Conservation (phyloP, 1,140 invertebrate species). For the Drosophila jambulina region DNA sequence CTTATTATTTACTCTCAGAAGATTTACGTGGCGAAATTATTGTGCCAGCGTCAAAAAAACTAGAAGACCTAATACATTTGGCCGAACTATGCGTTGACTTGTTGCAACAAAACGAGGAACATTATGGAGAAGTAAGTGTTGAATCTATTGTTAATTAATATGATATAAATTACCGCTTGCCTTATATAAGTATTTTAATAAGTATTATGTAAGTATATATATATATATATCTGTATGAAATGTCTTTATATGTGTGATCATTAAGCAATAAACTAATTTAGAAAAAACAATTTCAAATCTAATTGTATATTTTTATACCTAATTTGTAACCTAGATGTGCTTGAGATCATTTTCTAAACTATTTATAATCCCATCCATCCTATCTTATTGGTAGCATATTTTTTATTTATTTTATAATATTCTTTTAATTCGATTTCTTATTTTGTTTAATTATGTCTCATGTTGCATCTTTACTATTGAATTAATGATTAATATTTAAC, state of each 20-base stretch:
- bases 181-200: not conserved
- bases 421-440: too few species aligned
- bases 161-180: slow-evolving; percentile 14
- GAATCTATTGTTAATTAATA: not conserved
- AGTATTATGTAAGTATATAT: not conserved
- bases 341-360: not conserved
- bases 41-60: slow-evolving; percentile 93
- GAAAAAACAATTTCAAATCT: not conserved
- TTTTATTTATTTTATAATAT: not conserved
- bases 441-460: not conserved
- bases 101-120: slow-evolving; percentile 99
- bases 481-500: not conserved
- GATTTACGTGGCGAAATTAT: slow-evolving; percentile 93
- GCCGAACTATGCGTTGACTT: slow-evolving; percentile 99
- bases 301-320: not conserved
- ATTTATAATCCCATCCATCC: not conserved
- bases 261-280: not conserved
- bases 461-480: not conserved
- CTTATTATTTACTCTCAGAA: slow-evolving; percentile 86
- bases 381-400: not conserved
- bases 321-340: slow-evolving; percentile 4
- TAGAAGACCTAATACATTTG: slow-evolving; percentile 98
- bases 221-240: not conserved
- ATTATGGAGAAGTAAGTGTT: slow-evolving; percentile 98
- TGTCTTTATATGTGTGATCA: slow-evolving; percentile 5